These are phyloP conservation scores for Raja brachyura DNA, from an alignment of 2,113 vertebrate genomes.

Conservation along the genomic window DNA sequence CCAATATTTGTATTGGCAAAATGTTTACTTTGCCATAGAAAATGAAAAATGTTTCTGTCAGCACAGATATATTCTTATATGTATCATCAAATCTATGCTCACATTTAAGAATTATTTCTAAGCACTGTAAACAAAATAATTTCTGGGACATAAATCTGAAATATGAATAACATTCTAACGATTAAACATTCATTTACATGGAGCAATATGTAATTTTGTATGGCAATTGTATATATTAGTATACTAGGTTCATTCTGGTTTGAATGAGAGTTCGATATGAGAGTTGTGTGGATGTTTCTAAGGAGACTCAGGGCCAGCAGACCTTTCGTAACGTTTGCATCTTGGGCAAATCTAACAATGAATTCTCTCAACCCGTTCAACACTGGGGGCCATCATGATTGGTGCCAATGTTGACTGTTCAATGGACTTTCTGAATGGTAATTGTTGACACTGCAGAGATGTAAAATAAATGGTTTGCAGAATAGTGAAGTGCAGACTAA, in stretches of 20 bases:
- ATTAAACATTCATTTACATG: background rate
- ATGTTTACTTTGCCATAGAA: background rate
- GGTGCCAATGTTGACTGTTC: background rate
- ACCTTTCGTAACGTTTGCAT: background rate
- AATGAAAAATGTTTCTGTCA: background rate
- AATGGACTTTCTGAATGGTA: background rate
- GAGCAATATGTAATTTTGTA: background rate
- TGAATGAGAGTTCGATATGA: background rate
- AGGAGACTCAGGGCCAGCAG: background rate
- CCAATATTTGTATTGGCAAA: background rate
- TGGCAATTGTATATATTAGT: background rate
- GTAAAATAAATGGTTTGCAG: background rate
- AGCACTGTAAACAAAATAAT: background rate
- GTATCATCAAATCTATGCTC: background rate
- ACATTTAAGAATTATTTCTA: slow-evolving; percentile 2
- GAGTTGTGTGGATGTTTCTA: background rate
- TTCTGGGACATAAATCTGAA: background rate
- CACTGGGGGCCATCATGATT: background rate
- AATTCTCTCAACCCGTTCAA: background rate
- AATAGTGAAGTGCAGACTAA: background rate
- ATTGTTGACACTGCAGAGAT: background rate
- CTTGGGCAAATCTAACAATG: background rate
- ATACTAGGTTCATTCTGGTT: background rate
- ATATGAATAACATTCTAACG: background rate
- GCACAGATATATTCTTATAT: background rate